These are phyloP conservation scores for Netelia inedita DNA, from an alignment of 2,888 invertebrate genomes.

Conservation along the genomic window DNA sequence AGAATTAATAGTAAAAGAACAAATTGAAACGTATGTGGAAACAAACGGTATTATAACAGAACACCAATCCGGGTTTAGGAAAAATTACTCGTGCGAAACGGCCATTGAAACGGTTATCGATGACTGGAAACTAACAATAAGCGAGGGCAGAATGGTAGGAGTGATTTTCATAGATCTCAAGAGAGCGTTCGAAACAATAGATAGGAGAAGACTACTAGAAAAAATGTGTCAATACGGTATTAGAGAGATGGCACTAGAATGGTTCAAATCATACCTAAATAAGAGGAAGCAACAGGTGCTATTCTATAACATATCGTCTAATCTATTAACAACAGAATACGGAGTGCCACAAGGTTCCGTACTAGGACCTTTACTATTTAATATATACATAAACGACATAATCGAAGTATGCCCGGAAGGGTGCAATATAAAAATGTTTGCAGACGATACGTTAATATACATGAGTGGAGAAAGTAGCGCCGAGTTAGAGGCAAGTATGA, in stretches of 20 bases:
- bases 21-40: conserved; percentile 38
- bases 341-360: too few species aligned
- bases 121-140: conserved; percentile 53
- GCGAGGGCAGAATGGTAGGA: conserved; percentile 51
- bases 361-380: too few species aligned
- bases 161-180: conserved; percentile 61
- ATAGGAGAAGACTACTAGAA: conserved; percentile 29
- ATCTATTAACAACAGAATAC: background rate
- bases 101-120: conserved; percentile 48
- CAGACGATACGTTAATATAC: conserved; percentile 10
- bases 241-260: conserved; percentile 35
- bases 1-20: conserved; percentile 49
- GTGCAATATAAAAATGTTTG: background rate
- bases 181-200: conserved; percentile 61
- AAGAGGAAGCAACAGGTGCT: conserved; percentile 44
- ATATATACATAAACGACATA: too few species aligned
- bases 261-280: conserved; percentile 55
- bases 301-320: background rate
- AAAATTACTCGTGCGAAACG: conserved; percentile 56
- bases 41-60: conserved; percentile 26
- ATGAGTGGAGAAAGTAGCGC: background rate
- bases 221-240: conserved; percentile 51
- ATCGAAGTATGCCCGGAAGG: background rate
- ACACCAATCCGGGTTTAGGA: too few species aligned
- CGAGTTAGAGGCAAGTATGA: background rate